Evolutionary conservation across 2,797 vertebrate genomes (phyloP).

Genomic region (Melanotaenia trifasciata): DNA sequence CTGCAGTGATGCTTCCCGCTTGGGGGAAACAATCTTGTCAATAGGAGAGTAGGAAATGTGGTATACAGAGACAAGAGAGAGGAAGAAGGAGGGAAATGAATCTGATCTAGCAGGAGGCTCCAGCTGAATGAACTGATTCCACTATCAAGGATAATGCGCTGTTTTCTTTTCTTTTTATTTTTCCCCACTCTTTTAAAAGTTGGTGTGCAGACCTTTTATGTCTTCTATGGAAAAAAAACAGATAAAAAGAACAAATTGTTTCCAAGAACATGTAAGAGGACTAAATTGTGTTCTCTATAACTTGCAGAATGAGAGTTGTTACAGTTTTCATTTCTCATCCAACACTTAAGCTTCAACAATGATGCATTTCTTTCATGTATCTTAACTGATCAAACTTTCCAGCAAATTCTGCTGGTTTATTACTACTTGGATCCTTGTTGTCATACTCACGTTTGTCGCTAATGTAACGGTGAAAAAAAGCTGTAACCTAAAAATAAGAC

Average conservation of each 20-base stretch:
- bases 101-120: background rate
- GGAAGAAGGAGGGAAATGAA: background rate
- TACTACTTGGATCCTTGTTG: too few species aligned
- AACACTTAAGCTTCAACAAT: too few species aligned
- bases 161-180: background rate
- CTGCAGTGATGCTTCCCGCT: background rate
- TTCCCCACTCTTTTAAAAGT: background rate
- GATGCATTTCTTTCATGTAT: too few species aligned
- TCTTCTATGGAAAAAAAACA: background rate
- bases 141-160: background rate
- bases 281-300: too few species aligned
- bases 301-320: too few species aligned
- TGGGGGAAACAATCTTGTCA: conserved; percentile 4
- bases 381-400: too few species aligned
- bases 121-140: background rate
- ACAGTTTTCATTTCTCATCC: too few species aligned
- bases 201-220: background rate
- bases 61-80: background rate
- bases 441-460: too few species aligned
- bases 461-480: too few species aligned
- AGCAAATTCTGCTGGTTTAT: too few species aligned
- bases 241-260: background rate
- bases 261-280: background rate
- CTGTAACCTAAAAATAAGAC: too few species aligned
- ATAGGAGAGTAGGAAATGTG: background rate